Evolutionary conservation across 2,888 invertebrate species (phyloP), one percentile per base, ranked within the genome.

Genomic region (Hetaerina titia): DNA sequence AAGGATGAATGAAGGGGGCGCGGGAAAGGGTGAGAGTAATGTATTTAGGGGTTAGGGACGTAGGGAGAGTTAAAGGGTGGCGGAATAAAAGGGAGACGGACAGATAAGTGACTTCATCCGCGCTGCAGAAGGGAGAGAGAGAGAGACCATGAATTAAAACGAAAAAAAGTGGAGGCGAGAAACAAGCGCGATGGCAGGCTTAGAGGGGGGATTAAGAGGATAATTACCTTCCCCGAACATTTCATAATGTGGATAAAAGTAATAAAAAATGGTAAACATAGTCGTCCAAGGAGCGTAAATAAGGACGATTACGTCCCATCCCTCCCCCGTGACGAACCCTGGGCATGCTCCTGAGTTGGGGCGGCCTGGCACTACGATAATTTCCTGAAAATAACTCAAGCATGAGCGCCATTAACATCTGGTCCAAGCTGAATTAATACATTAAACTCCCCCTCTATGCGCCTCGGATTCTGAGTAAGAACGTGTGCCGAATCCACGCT

Each of bases 241-340:
- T 31, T 81, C 81, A 81, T 81, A 31, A 81, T 81, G 81, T 81
- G 81, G 31, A 81, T 81, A 15, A 81, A 31, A 81, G 81, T 81
- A 81, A 81, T 81, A 81, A 81, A 81, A 81, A 81, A 81, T 81
- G 81, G 31, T 81, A 81, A 81, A 81, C 31, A 69, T 25, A 31
- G 69, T 45, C 45, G 69, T 22, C 22, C 69, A 22, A 9, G 22
- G n/a, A 31, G 31, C 81, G 15, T 81, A 81, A 81, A 81, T 81
- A 81, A 81, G 1, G 81, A 81, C 9, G 11, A 81, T 81, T 81
- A 81, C 81, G 31, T 11, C 25, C 81, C 1, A 7, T 13, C n/a
- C 74, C 4, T 22, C 22, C 69, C n/a, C 81, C 7, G 81, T 81
- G 81, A 81, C 31, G 81, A 15, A 81, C 81, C 31, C 69, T 69